A percentile compares a stretch with the other conserved stretches of the same genome.
These are phyloP conservation scores for Protomyctophum bolini DNA, from an alignment of 2,113 vertebrate species.

Conservation along the genomic window DNA sequence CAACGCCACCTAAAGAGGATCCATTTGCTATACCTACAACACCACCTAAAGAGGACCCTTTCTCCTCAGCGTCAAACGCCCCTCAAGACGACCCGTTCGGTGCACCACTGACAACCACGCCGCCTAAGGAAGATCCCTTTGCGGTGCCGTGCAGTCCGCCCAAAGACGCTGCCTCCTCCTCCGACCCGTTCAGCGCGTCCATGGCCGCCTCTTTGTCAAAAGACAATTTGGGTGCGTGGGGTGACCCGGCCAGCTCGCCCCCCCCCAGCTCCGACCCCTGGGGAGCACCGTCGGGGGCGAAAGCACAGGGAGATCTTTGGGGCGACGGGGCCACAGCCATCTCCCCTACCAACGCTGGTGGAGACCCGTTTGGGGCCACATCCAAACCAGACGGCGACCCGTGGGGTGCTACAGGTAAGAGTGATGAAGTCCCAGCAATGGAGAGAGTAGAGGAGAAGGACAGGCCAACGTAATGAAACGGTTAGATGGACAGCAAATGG, in stretches of 20 bases:
- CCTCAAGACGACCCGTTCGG: slow-evolving; percentile 33
- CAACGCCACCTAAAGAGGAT: not conserved
- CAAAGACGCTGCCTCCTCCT: not conserved
- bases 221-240: slow-evolving; percentile 45
- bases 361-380: slow-evolving; percentile 70
- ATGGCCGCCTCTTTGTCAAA: not conserved
- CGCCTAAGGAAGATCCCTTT: slow-evolving; percentile 54
- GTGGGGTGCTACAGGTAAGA: slow-evolving; percentile 74
- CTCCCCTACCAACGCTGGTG: slow-evolving; percentile 25
- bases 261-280: slow-evolving; percentile 72
- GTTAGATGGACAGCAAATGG: too few species aligned
- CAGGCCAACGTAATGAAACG: not conserved
- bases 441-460: not conserved
- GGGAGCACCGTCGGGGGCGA: slow-evolving; percentile 64
- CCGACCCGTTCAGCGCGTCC: slow-evolving; percentile 3
- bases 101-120: slow-evolving; percentile 14
- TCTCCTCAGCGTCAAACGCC: not conserved
- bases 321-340: slow-evolving; percentile 29
- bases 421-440: not conserved
- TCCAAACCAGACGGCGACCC: slow-evolving; percentile 67
- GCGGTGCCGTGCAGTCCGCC: slow-evolving; percentile 26
- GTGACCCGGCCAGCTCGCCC: slow-evolving; percentile 37
- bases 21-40: slow-evolving; percentile 2
- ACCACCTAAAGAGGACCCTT: not conserved
- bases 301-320: slow-evolving; percentile 70